Evolutionary conservation across 2,888 invertebrate species (phyloP), one percentile per base, ranked within the genome.

Genomic region (Andrena flavipes): DNA sequence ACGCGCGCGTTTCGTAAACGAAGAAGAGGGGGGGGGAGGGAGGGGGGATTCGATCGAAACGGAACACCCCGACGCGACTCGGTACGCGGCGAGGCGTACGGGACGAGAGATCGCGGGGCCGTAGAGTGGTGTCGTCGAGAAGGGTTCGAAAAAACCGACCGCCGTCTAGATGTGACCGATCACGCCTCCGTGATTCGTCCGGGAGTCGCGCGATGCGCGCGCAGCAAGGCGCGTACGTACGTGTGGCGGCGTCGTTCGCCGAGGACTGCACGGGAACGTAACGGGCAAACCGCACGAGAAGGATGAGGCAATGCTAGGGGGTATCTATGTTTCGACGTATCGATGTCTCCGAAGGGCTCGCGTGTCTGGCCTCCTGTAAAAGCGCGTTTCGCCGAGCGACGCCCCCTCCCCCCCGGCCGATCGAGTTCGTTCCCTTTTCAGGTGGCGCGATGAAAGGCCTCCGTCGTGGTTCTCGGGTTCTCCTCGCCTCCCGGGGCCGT

Each of bases 291-390:
- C 91, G 82, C 91, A 91, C 80, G 85, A 77, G 72, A 84, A 86
- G 79, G 83, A 86, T 84, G 85, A 82, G 80, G 87, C 82, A 83
- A 89, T 73, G 76, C 79, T 69, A 68, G 84, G 76, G 79, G 87
- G 84, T 90, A 90, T 90, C 90, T 88, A 83, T 84, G 88, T 88
- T 87, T 85, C 86, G 83, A 82, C 73, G 86, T 88, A 88, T 88
- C 88, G 84, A 83, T 87, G 81, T 88, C 85, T 79, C 76, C 62
- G 75, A 85, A 85, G 83, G 88, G 87, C 84, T 91, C 88, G 86
- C 90, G 86, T 91, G 90, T 90, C 90, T 68, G 69, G 56, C 30
- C 51, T 59, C 56, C 26, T 49, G 29, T 86, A 84, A 88, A 81
- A 79, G 75, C 62, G 79, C 86, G 82, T 68, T 87, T 74, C 64